A percentile compares a stretch with the other conserved stretches of the same genome.
Conservation (phyloP, 2,113 vertebrate species). For the Phainopepla nitens region DNA sequence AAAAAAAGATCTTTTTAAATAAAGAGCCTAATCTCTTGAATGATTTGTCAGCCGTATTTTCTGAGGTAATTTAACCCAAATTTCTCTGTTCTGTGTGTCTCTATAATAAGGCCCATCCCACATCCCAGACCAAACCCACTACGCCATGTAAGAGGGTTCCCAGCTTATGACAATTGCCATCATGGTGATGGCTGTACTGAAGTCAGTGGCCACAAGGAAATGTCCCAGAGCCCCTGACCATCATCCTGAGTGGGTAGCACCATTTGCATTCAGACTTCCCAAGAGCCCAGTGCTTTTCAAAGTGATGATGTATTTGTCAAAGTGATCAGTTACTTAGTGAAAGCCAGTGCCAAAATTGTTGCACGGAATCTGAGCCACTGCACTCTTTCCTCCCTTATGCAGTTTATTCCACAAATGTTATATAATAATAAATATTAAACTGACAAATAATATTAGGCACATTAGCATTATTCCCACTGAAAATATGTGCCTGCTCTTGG, state of each 20-base stretch:
- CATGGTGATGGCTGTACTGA: not conserved
- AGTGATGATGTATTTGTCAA: not conserved
- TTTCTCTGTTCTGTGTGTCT: not conserved
- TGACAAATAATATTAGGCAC: not conserved
- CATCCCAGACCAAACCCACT: not conserved
- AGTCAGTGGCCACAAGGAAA: not conserved
- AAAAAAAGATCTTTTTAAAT: not conserved
- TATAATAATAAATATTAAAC: not conserved
- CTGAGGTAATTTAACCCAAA: not conserved
- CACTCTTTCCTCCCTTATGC: not conserved
- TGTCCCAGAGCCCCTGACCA: not conserved
- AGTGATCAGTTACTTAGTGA: not conserved
- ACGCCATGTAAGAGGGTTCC: not conserved
- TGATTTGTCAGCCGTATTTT: not conserved
- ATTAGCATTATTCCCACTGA: not conserved
- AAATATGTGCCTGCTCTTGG: not conserved
- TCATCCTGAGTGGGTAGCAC: not conserved
- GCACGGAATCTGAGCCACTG: not conserved
- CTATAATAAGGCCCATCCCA: not conserved
- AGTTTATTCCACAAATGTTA: not conserved
- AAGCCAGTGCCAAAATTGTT: not conserved
- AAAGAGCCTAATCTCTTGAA: not conserved
- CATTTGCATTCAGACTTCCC: not conserved
- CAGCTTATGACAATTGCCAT: not conserved
- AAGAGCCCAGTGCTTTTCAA: not conserved